These are phyloP conservation scores for Oryzias curvinotus DNA, from an alignment of 2,113 vertebrate genomes.

Conservation along the genomic window DNA sequence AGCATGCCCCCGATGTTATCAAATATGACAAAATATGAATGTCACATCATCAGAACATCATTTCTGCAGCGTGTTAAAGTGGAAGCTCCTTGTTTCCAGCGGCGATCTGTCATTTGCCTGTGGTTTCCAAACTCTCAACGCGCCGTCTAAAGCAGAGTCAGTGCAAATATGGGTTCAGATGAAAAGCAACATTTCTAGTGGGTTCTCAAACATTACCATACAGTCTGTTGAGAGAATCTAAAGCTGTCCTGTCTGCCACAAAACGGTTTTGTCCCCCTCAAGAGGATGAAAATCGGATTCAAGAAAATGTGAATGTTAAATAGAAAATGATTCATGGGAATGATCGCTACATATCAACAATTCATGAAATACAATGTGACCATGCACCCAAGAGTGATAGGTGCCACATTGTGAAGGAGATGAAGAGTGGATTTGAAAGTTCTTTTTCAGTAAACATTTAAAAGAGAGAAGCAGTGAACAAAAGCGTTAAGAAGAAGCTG, in stretches of 20 bases:
- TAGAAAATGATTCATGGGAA: slow-evolving; percentile 74
- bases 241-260: slow-evolving; percentile 40
- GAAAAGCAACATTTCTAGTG: slow-evolving; percentile 7
- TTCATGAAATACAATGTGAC: slow-evolving; percentile 67
- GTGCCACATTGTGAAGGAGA: slow-evolving; percentile 75
- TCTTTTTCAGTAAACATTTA: slow-evolving; percentile 83
- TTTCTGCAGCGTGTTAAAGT: slow-evolving; percentile 43
- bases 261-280: slow-evolving; percentile 63
- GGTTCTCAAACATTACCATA: slow-evolving; percentile 10
- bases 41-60: slow-evolving; percentile 48
- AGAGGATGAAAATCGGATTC: slow-evolving; percentile 70
- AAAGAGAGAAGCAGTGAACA: slow-evolving; percentile 76
- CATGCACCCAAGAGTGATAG: slow-evolving; percentile 74
- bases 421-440: slow-evolving; percentile 78
- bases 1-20: slow-evolving; percentile 24
- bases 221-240: slow-evolving; percentile 37
- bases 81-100: slow-evolving; percentile 38
- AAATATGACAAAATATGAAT: slow-evolving; percentile 55
- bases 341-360: slow-evolving; percentile 69
- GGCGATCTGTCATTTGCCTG: slow-evolving; percentile 33
- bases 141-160: background rate
- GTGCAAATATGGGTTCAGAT: background rate
- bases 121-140: slow-evolving; percentile 18
- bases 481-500: slow-evolving; percentile 78
- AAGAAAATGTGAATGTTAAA: slow-evolving; percentile 67